phyloP scores from a whole-genome alignment of 2,888 invertebrate genomes.

The Phortica magna region DNA sequence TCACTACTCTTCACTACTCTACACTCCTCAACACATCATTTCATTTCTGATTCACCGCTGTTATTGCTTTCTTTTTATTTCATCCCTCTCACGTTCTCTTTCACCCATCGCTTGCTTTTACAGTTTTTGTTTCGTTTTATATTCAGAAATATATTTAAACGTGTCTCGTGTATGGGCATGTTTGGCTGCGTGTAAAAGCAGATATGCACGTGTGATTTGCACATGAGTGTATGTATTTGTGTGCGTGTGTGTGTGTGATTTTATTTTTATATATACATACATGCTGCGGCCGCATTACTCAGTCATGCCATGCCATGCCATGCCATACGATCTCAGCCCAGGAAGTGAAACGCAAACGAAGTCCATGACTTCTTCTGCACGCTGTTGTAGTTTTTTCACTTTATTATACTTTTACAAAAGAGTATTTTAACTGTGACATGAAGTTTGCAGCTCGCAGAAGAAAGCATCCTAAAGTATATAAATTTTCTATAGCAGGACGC shows the following conservation, averaged over 20 bases:
- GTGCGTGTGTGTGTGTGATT: not conserved
- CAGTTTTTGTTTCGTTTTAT: not conserved
- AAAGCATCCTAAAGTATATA: no score
- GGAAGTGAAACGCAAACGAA: not conserved
- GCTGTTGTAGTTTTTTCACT: no score
- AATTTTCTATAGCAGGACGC: no score
- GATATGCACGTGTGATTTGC: slow-evolving; percentile 4
- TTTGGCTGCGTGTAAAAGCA: not conserved
- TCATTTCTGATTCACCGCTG: not conserved
- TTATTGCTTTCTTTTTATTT: not conserved
- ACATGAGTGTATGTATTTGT: not conserved
- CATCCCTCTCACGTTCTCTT: not conserved
- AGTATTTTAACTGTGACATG: no score
- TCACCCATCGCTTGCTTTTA: not conserved
- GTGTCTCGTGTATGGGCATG: slow-evolving; percentile 1
- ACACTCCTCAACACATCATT: not conserved
- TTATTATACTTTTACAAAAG: no score
- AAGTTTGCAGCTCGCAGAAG: no score
- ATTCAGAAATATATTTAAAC: slow-evolving; percentile 29
- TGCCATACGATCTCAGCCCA: not conserved
- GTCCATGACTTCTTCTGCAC: slow-evolving; percentile 17
- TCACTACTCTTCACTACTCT: not conserved
- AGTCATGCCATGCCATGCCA: not conserved
- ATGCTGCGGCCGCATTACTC: slow-evolving; percentile 22
- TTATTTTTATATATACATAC: not conserved